Evolutionary conservation across 1,140 invertebrate genomes (phyloP).

Genomic region (Heliconius himera): DNA sequence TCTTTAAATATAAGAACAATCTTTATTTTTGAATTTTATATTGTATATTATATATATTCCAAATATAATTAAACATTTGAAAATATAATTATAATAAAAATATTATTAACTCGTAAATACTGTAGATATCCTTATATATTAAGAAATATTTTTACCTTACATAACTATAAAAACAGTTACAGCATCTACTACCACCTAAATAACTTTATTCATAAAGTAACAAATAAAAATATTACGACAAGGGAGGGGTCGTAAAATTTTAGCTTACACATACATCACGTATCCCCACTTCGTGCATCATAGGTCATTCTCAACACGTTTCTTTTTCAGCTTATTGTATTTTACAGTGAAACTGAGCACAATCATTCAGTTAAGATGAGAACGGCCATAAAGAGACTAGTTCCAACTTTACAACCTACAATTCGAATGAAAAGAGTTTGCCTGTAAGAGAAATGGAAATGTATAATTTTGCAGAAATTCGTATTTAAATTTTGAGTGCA

Average conservation of each 20-base stretch:
- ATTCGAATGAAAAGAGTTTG: background rate
- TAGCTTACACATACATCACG: conserved; percentile 10
- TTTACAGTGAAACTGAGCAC: conserved; percentile 41
- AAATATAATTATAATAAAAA: no score
- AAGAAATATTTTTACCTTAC: no score
- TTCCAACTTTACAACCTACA: conserved; percentile 57
- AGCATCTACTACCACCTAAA: background rate
- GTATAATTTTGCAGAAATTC: background rate
- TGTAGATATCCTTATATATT: no score
- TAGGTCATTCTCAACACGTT: conserved; percentile 31
- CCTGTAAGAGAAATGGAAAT: background rate
- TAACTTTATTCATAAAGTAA: background rate
- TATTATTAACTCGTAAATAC: no score
- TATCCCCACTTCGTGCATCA: background rate
- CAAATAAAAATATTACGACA: conserved; percentile 7
- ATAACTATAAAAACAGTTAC: no score
- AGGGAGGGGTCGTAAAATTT: background rate
- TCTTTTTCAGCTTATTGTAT: conserved; percentile 39
- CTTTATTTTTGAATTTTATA: no score
- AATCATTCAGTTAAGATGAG: conserved; percentile 67
- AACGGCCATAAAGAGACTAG: conserved; percentile 66
- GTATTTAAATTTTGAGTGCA: background rate
- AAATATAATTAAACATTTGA: no score
- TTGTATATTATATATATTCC: no score
- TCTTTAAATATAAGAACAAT: no score